These are phyloP conservation scores for Thereva unica DNA, from an alignment of 2,888 invertebrate genomes.

Conservation along the genomic window DNA sequence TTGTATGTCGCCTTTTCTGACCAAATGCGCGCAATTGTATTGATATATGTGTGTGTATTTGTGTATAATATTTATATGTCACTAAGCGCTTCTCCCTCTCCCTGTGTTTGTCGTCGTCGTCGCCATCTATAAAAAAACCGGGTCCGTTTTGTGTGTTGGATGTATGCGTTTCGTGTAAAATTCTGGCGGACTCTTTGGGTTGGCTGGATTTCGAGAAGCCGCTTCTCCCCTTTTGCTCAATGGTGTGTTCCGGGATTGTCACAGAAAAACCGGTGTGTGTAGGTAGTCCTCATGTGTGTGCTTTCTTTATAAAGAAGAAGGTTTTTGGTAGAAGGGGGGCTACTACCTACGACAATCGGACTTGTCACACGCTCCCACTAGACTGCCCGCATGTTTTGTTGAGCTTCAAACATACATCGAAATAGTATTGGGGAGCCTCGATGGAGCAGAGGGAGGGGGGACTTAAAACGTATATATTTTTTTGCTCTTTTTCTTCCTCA, in stretches of 20 bases:
- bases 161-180: not conserved
- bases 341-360: not conserved
- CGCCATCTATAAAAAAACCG: constrained; percentile 2
- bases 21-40: not conserved
- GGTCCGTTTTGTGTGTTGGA: constrained; percentile 6
- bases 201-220: constrained; percentile 6
- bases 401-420: not conserved
- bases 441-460: too few relatives aligned
- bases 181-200: constrained; percentile 8
- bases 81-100: constrained; percentile 13
- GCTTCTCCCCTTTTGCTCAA: not conserved
- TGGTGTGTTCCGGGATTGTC: constrained; percentile 18
- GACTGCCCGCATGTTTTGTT: constrained; percentile 26
- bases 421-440: too few relatives aligned
- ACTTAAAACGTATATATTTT: not conserved
- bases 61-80: constrained; percentile 14
- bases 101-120: too few relatives aligned
- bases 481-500: constrained; percentile 11
- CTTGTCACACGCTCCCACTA: constrained; percentile 26
- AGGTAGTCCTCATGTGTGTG: too few relatives aligned
- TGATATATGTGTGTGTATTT: not conserved
- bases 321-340: too few relatives aligned
- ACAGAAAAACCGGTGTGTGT: too few relatives aligned
- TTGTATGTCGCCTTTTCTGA: constrained; percentile 21
- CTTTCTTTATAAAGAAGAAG: too few relatives aligned